Percentiles rank a stretch among this genome's conserved stretches.
phyloP scores from a whole-genome alignment of 2,113 vertebrate species.

The Athene cunicularia region DNA sequence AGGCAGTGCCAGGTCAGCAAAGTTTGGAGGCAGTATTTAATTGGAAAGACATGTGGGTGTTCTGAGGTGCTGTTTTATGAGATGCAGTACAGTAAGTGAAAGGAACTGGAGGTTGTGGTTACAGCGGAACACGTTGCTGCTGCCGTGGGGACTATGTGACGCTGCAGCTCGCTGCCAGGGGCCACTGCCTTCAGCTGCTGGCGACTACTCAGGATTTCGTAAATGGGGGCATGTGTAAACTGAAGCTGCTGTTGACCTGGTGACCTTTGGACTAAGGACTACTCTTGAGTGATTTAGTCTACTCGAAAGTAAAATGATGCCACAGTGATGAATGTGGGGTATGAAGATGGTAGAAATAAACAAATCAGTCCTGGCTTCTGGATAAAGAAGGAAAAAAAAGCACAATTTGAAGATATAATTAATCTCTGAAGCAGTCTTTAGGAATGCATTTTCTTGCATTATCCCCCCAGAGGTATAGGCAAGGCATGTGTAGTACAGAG shows the following conservation, averaged over 20 bases:
- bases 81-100: not conserved
- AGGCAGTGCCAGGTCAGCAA: not conserved
- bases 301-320: not conserved
- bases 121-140: rapidly evolving
- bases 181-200: not conserved
- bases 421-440: not conserved
- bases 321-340: not conserved
- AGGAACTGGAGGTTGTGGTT: not conserved
- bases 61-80: not conserved
- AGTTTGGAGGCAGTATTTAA: not conserved
- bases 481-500: not conserved
- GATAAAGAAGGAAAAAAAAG: not conserved
- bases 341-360: not conserved
- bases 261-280: not conserved
- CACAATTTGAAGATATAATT: not conserved
- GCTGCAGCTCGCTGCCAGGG: not conserved
- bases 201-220: not conserved
- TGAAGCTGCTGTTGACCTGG: not conserved
- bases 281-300: not conserved
- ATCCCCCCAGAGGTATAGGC: not conserved
- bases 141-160: not conserved
- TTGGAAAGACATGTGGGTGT: not conserved
- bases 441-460: not conserved
- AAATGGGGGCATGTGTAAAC: not conserved
- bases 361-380: not conserved